phyloP scores from a whole-genome alignment of 1,140 invertebrate genomes.

The Cotesia glomerata region DNA sequence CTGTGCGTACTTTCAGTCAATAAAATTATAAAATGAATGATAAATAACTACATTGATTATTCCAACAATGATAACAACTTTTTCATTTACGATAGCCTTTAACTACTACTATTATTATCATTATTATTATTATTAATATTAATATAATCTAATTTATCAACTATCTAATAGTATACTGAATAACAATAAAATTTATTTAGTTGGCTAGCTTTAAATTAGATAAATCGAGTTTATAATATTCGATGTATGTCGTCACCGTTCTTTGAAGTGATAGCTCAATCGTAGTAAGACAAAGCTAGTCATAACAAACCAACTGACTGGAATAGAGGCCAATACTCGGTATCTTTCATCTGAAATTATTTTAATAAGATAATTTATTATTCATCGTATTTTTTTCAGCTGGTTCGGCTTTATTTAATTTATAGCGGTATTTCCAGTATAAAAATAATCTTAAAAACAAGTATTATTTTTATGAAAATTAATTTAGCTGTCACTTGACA shows the following conservation, averaged over 20 bases:
- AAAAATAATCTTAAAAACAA: slow-evolving; percentile 10
- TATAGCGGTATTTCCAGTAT: neutral
- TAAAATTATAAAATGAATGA: neutral
- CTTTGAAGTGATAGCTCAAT: slow-evolving; percentile 53
- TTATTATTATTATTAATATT: neutral
- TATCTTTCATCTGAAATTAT: slow-evolving; percentile 74
- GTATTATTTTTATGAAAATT: no score
- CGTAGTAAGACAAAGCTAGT: slow-evolving; percentile 70
- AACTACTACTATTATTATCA: no score
- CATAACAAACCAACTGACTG: slow-evolving; percentile 71
- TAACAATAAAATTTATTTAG: slow-evolving; percentile 18
- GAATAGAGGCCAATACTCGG: slow-evolving; percentile 74
- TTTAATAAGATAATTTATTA: slow-evolving; percentile 41
- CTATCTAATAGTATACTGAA: neutral
- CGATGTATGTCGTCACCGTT: slow-evolving; percentile 49
- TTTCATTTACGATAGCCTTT: no score
- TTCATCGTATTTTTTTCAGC: neutral
- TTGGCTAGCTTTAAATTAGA: slow-evolving; percentile 31
- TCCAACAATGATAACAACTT: no score
- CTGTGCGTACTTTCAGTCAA: neutral
- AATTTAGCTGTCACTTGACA: no score
- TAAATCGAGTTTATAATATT: slow-evolving; percentile 8
- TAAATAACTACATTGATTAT: neutral
- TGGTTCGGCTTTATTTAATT: neutral
- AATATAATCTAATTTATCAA: neutral